Evolutionary conservation across 2,888 invertebrate genomes (phyloP).

Genomic region (Camptogramma bilineatum): DNA sequence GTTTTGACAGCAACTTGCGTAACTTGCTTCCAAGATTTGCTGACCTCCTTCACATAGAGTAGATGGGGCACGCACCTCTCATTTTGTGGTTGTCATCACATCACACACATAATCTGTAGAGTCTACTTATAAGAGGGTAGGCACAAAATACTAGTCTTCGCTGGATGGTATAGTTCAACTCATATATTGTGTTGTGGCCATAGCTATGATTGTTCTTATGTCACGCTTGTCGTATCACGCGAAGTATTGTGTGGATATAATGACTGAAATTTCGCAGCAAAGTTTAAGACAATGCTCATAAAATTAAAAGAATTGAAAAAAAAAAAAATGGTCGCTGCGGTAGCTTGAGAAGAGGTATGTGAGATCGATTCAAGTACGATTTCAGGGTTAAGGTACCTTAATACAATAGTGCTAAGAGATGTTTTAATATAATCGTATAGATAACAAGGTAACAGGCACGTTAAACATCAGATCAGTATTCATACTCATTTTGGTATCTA

Average conservation of each 20-base stretch:
- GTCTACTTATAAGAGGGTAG: not conserved
- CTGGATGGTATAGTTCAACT: too few species aligned
- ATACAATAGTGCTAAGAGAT: not conserved
- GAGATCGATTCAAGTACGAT: constrained; percentile 45
- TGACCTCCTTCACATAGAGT: not conserved
- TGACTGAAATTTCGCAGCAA: constrained; percentile 34
- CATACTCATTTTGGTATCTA: too few species aligned
- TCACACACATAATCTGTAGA: not conserved
- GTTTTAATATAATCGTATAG: too few species aligned
- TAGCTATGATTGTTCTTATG: constrained; percentile 30
- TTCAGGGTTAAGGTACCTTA: constrained; percentile 43
- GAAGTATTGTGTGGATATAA: constrained; percentile 35
- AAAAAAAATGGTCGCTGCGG: constrained; percentile 35
- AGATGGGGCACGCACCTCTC: not conserved
- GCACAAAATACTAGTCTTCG: not conserved
- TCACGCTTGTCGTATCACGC: constrained; percentile 43
- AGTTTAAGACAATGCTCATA: constrained; percentile 15
- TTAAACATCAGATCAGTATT: too few species aligned
- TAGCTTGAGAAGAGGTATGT: constrained; percentile 22
- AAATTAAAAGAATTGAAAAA: constrained; percentile 23
- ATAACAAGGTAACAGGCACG: too few species aligned
- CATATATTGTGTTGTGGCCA: constrained; percentile 8
- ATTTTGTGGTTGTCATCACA: constrained; percentile 4
- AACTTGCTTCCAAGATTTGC: constrained; percentile 2
- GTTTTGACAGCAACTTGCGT: constrained; percentile 26